These are phyloP conservation scores for Philonicus albiceps DNA, from an alignment of 2,888 invertebrate species.

Conservation along the genomic window DNA sequence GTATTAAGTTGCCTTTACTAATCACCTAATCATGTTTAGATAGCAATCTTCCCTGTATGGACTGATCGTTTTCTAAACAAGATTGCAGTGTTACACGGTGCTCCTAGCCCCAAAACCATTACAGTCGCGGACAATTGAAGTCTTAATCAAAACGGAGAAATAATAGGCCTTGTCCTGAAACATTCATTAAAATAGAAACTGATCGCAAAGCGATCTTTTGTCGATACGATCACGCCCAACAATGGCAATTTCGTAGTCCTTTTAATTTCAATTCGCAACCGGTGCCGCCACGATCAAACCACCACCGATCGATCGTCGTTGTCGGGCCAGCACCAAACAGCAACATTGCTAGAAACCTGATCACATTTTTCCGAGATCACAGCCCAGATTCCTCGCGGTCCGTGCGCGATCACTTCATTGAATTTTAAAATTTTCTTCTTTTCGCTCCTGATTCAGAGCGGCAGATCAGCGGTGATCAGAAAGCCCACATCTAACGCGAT, in stretches of 20 bases:
- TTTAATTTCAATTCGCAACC: neutral
- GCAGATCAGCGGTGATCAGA: slow-evolving; percentile 4
- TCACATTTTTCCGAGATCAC: neutral
- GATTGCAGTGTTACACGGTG: neutral
- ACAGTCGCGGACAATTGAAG: neutral
- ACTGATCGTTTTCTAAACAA: neutral
- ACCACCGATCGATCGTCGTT: neutral
- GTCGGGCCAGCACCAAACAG: neutral
- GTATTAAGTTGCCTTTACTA: neutral
- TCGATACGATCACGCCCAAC: neutral
- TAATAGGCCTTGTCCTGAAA: neutral
- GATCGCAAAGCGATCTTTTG: neutral
- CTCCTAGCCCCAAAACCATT: neutral
- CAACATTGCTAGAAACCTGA: neutral
- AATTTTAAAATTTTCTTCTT: neutral
- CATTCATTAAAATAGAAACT: neutral
- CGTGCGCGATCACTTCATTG: neutral
- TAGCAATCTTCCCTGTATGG: neutral
- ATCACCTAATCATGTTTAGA: neutral
- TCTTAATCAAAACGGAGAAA: neutral
- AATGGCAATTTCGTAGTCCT: neutral
- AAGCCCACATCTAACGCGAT: slow-evolving; percentile 14
- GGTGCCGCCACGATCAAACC: neutral
- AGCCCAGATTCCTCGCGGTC: neutral
- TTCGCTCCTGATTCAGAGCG: neutral